Evolutionary conservation across 1,140 invertebrate species (phyloP), one percentile per base, ranked within the genome.

Genomic region (Ceratina australensis): DNA sequence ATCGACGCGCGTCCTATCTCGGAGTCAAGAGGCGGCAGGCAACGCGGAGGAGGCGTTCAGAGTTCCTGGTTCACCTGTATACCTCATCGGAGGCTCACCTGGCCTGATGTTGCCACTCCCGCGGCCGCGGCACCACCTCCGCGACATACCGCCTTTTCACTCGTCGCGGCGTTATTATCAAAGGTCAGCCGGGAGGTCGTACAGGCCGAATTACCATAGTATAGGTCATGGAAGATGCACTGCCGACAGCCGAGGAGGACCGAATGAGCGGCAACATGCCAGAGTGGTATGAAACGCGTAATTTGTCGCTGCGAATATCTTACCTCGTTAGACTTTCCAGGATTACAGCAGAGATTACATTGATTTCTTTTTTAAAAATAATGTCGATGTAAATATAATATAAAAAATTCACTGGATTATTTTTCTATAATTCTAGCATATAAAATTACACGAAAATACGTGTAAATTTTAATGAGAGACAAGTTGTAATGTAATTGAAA

Each of bases 11-110:
- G 81, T 74, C 69, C 69, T 67, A 79, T 83, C 76, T 68, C 33
- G 24, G 60, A 42, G 66, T 56, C 80, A 47, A n/a, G 54, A 78
- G 80, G 80, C 75, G 81, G 80, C 80, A 71, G 57, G 84, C 85
- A 81, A 75, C 81, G 85, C 82, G 80, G 74, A 86, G 82, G 85
- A 76, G 84, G 78, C 73, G 81, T 63, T 71, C 78, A 49, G 79
- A 90, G 88, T 90, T 91, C 90, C 90, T 89, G 89, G 90, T 90
- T 91, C 89, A 91, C 89, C 89, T 91, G 90, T 88, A 83, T 86
- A 82, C 72, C 67, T 84, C 66, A 75, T 80, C 80, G 66, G 24
- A 64, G 85, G 80, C 71, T 81, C 66, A 82, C 78, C 72, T 64
- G 71, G 87, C 87, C 83, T 87, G 88, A 84, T 87, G 82, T 54